phyloP scores from a whole-genome alignment of 2,113 vertebrate species.

The Dicentrarchus labrax region DNA sequence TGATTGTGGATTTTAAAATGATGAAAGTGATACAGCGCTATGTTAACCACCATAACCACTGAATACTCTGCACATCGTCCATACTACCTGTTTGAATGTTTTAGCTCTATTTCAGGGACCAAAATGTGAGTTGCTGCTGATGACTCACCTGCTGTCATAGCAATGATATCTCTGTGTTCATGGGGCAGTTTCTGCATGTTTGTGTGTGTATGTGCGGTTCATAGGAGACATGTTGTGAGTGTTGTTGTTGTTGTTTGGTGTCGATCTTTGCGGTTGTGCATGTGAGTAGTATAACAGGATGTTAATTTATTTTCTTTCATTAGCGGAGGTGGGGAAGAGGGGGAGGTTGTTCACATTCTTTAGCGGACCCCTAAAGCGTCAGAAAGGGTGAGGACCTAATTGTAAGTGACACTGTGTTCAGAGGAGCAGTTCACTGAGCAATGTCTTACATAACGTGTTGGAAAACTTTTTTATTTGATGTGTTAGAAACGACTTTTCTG shows the following conservation, averaged over 20 bases:
- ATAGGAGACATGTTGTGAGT: conserved; percentile 21
- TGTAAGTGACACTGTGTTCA: conserved; percentile 6
- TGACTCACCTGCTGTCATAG: conserved; percentile 56
- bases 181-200: conserved; percentile 42
- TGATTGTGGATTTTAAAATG: conserved; percentile 38
- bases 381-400: conserved; percentile 5
- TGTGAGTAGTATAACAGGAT: conserved; percentile 37
- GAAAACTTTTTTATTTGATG: conserved; percentile 17
- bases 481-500: background rate
- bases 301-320: conserved; percentile 38
- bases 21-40: background rate
- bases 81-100: conserved; percentile 53
- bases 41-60: background rate
- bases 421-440: conserved; percentile 25
- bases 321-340: background rate
- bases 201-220: conserved; percentile 8
- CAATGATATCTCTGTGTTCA: conserved; percentile 37
- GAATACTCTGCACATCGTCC: conserved; percentile 17
- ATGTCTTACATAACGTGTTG: conserved; percentile 35
- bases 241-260: conserved; percentile 33
- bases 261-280: conserved; percentile 40
- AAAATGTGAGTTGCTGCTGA: conserved; percentile 50
- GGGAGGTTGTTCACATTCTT: conserved; percentile 5
- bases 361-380: background rate
- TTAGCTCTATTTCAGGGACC: conserved; percentile 65